Conservation (phyloP, 2,888 invertebrate genomes). For the Pristionchus maxplancki region DNA sequence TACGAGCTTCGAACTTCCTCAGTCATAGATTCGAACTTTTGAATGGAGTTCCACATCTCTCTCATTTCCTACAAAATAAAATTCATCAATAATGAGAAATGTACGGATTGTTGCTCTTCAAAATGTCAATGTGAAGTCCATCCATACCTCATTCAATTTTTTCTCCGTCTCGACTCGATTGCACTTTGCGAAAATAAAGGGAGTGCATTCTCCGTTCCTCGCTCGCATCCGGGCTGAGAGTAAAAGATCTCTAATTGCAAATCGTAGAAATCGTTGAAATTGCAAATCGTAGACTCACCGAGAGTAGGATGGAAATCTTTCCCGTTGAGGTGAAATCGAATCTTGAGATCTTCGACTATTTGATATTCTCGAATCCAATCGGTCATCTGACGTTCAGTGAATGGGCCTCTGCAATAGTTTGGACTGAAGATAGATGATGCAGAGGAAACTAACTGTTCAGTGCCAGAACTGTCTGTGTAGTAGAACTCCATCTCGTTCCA, state of each 20-base stretch:
- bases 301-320: background rate
- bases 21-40: background rate
- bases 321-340: background rate
- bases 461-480: background rate
- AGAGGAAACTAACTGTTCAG: conserved; percentile 3
- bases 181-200: background rate
- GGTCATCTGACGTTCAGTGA: background rate
- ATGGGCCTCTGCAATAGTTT: conserved; percentile 12
- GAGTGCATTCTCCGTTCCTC: background rate
- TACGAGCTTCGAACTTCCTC: background rate
- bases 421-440: background rate
- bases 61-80: background rate
- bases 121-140: too few relatives aligned
- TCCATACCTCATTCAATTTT: background rate
- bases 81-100: background rate
- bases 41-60: background rate
- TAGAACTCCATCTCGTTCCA: background rate
- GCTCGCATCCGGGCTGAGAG: background rate
- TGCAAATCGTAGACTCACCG: background rate
- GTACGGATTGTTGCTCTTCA: too few relatives aligned
- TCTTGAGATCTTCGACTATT: background rate
- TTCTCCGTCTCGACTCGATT: background rate
- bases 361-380: background rate
- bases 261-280: background rate
- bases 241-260: background rate